Evolutionary conservation across 1,140 invertebrate species (phyloP).

Genomic region (Araneus ventricosus): DNA sequence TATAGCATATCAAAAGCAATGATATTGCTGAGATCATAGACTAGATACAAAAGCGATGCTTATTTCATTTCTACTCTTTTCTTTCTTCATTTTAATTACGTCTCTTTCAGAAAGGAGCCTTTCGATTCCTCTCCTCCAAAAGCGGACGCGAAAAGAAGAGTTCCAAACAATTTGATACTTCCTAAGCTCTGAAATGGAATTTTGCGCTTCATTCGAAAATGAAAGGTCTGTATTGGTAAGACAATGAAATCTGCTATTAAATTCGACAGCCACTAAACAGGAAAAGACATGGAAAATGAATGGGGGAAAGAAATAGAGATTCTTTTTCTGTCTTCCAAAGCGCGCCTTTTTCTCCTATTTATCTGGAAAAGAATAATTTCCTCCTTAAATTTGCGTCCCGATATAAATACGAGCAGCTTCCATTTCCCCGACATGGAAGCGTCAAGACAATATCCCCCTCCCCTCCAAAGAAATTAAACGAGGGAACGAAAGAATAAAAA

Average conservation of each 20-base stretch:
- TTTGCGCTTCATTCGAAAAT: not conserved
- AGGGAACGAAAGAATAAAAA: not conserved
- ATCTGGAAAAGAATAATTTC: slow-evolving; percentile 49
- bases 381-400: slow-evolving; percentile 58
- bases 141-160: too few relatives aligned
- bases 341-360: slow-evolving; percentile 15
- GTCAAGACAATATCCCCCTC: slow-evolving; percentile 27
- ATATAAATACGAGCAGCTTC: slow-evolving; percentile 28
- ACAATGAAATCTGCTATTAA: not conserved
- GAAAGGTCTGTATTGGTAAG: not conserved
- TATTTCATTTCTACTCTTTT: too few relatives aligned
- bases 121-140: too few relatives aligned
- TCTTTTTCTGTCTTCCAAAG: not conserved
- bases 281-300: not conserved
- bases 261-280: not conserved
- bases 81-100: too few relatives aligned
- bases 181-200: too few relatives aligned
- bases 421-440: slow-evolving; percentile 18
- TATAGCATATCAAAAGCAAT: too few relatives aligned
- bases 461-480: slow-evolving; percentile 47
- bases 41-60: too few relatives aligned
- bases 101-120: too few relatives aligned
- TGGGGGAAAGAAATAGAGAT: too few relatives aligned
- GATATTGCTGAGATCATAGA: too few relatives aligned
- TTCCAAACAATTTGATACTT: too few relatives aligned